Evolutionary conservation across 2,113 vertebrate species (phyloP).

Genomic region (Haliaeetus leucogaster): DNA sequence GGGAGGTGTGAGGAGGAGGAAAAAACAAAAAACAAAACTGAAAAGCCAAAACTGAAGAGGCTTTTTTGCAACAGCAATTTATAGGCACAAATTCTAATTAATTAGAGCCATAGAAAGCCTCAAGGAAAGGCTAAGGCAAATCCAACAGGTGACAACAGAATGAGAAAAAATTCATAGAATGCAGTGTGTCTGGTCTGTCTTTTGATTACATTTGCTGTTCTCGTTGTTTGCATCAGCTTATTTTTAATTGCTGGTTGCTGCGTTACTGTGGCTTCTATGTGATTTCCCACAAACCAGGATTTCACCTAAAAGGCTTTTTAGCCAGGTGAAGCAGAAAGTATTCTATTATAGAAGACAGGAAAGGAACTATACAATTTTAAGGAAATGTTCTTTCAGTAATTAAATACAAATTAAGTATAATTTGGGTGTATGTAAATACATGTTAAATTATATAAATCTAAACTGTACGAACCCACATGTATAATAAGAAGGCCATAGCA

Average conservation of each 20-base stretch:
- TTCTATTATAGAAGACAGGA: background rate
- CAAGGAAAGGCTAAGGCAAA: conserved; percentile 31
- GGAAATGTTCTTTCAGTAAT: background rate
- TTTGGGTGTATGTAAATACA: background rate
- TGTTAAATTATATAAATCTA: background rate
- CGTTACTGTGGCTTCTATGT: background rate
- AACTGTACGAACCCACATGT: background rate
- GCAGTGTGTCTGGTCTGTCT: conserved; percentile 29
- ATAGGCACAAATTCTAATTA: conserved; percentile 10
- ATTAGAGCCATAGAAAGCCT: background rate
- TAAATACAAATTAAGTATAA: conserved; percentile 29
- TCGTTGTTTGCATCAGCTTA: conserved; percentile 38
- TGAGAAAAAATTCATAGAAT: conserved; percentile 35
- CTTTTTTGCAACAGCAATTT: background rate
- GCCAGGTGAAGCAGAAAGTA: background rate
- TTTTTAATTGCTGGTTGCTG: conserved; percentile 49
- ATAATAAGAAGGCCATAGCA: background rate
- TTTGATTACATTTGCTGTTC: conserved; percentile 51
- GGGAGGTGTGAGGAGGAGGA: background rate
- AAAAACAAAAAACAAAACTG: background rate
- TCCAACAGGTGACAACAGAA: conserved; percentile 6
- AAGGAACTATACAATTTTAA: background rate
- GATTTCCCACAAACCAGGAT: conserved; percentile 50
- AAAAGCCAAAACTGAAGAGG: background rate
- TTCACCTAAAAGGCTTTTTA: conserved; percentile 18